Conservation (phyloP, 1,140 invertebrate species). For the Vanessa tameamea region DNA sequence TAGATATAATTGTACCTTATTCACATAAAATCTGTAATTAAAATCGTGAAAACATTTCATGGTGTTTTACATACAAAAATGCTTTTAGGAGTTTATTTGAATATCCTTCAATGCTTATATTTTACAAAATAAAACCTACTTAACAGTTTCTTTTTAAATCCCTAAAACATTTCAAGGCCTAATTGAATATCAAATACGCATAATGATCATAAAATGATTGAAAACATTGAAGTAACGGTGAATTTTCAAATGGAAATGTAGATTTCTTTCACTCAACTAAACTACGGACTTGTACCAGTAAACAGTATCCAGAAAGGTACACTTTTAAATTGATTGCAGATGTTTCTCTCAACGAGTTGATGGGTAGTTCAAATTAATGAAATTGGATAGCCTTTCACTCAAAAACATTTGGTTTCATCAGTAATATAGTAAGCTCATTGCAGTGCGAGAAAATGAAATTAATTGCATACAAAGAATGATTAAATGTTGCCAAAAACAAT, state of each 20-base stretch:
- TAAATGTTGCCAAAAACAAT: background rate
- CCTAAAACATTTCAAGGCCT: background rate
- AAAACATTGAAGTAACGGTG: background rate
- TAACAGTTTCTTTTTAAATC: too few relatives aligned
- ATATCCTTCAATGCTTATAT: too few relatives aligned
- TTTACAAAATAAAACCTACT: too few relatives aligned
- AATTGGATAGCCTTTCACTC: slow-evolving; percentile 17
- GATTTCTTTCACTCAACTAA: slow-evolving; percentile 10
- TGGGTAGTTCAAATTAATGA: slow-evolving; percentile 15
- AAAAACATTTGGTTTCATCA: slow-evolving; percentile 20
- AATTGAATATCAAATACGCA: background rate
- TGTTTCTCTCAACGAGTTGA: slow-evolving; percentile 11
- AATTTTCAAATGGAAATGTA: background rate
- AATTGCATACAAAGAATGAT: background rate
- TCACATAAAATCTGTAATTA: too few relatives aligned
- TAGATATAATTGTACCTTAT: too few relatives aligned
- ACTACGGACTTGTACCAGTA: slow-evolving; percentile 11
- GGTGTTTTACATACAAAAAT: too few relatives aligned
- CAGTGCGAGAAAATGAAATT: background rate
- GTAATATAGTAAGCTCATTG: slow-evolving; percentile 9
- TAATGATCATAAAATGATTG: background rate
- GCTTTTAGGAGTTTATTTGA: too few relatives aligned
- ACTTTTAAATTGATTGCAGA: slow-evolving; percentile 22
- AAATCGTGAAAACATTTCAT: too few relatives aligned
- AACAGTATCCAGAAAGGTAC: slow-evolving; percentile 3